phyloP scores from a whole-genome alignment of 2,797 vertebrate genomes.

The Eremophila alpestris region DNA sequence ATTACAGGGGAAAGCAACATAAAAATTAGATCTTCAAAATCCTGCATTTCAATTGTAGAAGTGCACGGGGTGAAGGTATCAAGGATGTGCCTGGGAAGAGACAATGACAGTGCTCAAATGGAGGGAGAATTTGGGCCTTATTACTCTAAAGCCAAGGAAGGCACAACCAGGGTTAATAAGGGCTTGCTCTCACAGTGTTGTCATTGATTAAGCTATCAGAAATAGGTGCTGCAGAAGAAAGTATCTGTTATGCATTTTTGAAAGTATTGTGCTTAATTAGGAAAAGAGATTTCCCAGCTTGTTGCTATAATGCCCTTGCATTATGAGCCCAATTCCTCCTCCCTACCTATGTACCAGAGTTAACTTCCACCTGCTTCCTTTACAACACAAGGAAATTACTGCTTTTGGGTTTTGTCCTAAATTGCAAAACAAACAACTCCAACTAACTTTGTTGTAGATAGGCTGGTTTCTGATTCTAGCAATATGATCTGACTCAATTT shows the following conservation, averaged over 20 bases:
- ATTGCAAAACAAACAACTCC: background rate
- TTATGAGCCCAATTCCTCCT: background rate
- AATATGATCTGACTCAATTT: background rate
- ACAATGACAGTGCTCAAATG: background rate
- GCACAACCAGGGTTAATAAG: background rate
- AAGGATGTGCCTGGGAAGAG: fast-evolving
- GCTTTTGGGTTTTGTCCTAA: background rate
- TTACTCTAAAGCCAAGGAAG: background rate
- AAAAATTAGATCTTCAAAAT: background rate
- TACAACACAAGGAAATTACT: background rate
- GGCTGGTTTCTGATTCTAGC: background rate
- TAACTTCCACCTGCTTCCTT: background rate
- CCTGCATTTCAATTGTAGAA: background rate
- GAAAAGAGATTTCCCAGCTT: background rate
- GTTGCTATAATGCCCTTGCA: background rate
- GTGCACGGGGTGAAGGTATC: background rate
- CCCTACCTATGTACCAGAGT: background rate
- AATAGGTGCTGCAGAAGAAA: background rate
- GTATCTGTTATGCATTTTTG: background rate
- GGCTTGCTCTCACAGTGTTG: background rate
- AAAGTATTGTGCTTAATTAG: background rate
- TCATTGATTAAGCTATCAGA: background rate
- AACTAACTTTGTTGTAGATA: background rate
- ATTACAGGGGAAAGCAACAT: background rate
- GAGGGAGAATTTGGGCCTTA: background rate